Conservation (phyloP, 1,140 invertebrate genomes). For the Ruditapes philippinarum region DNA sequence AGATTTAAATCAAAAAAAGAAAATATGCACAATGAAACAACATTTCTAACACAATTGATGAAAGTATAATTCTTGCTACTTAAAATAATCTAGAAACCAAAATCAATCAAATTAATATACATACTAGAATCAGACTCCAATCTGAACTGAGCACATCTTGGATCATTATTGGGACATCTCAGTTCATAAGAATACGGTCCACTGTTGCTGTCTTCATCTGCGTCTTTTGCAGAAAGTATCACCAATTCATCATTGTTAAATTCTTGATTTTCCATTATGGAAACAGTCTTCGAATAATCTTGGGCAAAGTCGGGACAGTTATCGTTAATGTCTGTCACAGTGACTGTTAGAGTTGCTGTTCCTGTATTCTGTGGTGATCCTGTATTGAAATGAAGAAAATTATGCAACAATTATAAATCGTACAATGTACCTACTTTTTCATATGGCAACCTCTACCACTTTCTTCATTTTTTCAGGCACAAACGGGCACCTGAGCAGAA, state of each 20-base stretch:
- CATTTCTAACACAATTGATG: too few relatives aligned
- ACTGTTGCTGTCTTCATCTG: conserved; percentile 90
- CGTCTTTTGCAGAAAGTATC: conserved; percentile 96
- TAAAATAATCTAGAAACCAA: too few relatives aligned
- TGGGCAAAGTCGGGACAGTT: conserved; percentile 95
- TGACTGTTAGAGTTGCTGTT: conserved; percentile 97
- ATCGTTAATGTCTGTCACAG: conserved; percentile 98
- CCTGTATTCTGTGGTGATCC: conserved; percentile 95
- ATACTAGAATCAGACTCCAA: neutral
- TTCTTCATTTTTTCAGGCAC: too few relatives aligned
- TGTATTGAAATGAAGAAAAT: too few relatives aligned
- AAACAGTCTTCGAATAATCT: conserved; percentile 94
- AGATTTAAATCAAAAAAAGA: too few relatives aligned
- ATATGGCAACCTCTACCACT: too few relatives aligned
- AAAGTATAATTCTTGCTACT: too few relatives aligned
- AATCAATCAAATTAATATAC: too few relatives aligned
- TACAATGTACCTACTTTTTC: too few relatives aligned
- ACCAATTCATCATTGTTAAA: conserved; percentile 87
- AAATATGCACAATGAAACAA: too few relatives aligned
- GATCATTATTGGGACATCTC: conserved; percentile 59
- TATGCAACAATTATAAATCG: too few relatives aligned
- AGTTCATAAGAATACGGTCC: conserved; percentile 97
- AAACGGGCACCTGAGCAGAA: too few relatives aligned
- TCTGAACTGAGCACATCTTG: conserved; percentile 20
- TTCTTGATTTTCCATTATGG: conserved; percentile 93